Evolutionary conservation across 2,113 vertebrate genomes (phyloP).

Genomic region (Ceratotherium simum): DNA sequence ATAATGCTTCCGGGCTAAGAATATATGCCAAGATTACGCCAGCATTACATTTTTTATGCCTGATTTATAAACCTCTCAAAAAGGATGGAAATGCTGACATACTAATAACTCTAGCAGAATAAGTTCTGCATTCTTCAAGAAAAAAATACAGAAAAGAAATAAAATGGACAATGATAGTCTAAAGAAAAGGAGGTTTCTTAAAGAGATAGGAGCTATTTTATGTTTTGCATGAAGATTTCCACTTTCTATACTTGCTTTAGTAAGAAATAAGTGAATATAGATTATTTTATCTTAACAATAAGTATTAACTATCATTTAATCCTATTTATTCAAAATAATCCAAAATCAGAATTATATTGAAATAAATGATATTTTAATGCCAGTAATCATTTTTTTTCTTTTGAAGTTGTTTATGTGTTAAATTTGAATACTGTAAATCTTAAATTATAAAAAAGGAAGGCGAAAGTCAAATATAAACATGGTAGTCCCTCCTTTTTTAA

Average conservation of each 20-base stretch:
- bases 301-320: not conserved
- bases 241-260: not conserved
- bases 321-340: not conserved
- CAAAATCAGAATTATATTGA: not conserved
- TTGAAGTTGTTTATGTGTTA: not conserved
- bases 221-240: not conserved
- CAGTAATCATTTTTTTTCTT: not conserved
- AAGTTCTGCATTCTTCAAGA: slow-evolving; percentile 51
- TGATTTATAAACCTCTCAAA: slow-evolving; percentile 68
- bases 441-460: not conserved
- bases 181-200: not conserved
- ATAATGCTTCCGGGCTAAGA: slow-evolving; percentile 53
- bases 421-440: not conserved
- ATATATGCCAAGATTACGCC: slow-evolving; percentile 36
- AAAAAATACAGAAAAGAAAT: slow-evolving; percentile 39
- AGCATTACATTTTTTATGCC: slow-evolving; percentile 48
- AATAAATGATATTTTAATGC: not conserved
- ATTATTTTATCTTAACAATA: slow-evolving; percentile 14
- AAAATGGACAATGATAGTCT: not conserved
- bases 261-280: not conserved
- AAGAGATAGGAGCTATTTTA: not conserved
- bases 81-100: slow-evolving; percentile 52
- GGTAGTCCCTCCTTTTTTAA: not conserved
- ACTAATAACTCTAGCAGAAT: slow-evolving; percentile 17
- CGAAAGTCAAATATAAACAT: not conserved